phyloP scores from a whole-genome alignment of 1,140 invertebrate genomes.

The Conus ventricosus region DNA sequence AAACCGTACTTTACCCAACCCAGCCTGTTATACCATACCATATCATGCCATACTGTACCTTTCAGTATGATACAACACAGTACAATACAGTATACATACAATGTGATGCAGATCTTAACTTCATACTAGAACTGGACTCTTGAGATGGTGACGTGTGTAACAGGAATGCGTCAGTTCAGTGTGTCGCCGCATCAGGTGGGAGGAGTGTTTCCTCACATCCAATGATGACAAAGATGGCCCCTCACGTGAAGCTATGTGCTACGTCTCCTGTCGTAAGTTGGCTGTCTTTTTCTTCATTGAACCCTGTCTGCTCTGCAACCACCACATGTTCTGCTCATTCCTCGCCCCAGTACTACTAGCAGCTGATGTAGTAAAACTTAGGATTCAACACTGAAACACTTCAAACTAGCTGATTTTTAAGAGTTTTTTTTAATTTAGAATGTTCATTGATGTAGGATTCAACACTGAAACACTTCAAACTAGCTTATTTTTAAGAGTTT shows the following conservation, averaged over 20 bases:
- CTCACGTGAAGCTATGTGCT: constrained; percentile 88
- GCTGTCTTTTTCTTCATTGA: not conserved
- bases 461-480: too few species aligned
- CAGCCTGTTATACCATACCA: not conserved
- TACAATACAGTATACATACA: not conserved
- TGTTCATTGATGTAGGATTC: too few species aligned
- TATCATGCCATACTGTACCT: not conserved
- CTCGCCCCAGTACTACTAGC: too few species aligned
- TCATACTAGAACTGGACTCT: too few species aligned
- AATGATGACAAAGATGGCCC: constrained; percentile 69
- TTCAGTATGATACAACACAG: not conserved
- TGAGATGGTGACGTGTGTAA: constrained; percentile 5
- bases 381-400: too few species aligned
- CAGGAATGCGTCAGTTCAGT: constrained; percentile 94
- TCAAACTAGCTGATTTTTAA: too few species aligned
- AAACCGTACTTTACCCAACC: too few species aligned
- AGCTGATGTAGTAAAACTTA: too few species aligned
- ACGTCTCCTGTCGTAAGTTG: constrained; percentile 86
- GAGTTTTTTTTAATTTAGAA: too few species aligned
- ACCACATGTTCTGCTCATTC: too few species aligned
- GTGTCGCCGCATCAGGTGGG: constrained; percentile 94
- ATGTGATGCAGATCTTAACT: too few species aligned
- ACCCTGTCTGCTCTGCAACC: not conserved
- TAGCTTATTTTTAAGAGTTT: too few species aligned
- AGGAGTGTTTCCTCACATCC: constrained; percentile 97